phyloP scores from a whole-genome alignment of 2,888 invertebrate species.

The Temnothorax ravouxi region DNA sequence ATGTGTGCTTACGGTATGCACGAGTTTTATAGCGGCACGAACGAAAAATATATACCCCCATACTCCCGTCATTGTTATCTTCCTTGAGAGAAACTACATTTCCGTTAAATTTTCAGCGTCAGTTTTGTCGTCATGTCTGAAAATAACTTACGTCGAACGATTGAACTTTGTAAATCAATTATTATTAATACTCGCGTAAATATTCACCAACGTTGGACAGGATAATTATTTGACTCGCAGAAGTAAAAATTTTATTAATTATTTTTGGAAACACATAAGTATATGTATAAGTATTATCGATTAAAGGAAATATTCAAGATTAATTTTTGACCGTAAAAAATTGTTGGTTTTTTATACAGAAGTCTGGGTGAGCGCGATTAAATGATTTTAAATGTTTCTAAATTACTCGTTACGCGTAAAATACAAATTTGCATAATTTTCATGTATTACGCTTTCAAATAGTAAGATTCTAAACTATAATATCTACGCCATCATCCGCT shows the following conservation, averaged over 20 bases:
- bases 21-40: neutral
- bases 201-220: neutral
- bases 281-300: neutral
- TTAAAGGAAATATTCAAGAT: neutral
- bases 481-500: neutral
- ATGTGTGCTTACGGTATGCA: conserved; percentile 6
- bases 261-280: neutral
- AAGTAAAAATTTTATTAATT: conserved; percentile 10
- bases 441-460: neutral
- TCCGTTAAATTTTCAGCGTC: conserved; percentile 13
- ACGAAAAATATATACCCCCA: neutral
- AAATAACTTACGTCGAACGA: neutral
- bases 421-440: conserved; percentile 33
- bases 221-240: neutral
- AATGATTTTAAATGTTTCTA: neutral
- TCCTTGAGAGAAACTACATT: neutral
- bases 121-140: neutral
- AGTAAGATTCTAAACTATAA: conserved; percentile 11
- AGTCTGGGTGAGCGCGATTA: neutral
- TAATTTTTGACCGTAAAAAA: neutral
- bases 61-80: conserved; percentile 9
- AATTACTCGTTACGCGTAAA: neutral
- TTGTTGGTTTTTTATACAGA: neutral
- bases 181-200: neutral
- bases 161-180: neutral